phyloP scores from a whole-genome alignment of 1,140 invertebrate genomes.

The Idris sp. region DNA sequence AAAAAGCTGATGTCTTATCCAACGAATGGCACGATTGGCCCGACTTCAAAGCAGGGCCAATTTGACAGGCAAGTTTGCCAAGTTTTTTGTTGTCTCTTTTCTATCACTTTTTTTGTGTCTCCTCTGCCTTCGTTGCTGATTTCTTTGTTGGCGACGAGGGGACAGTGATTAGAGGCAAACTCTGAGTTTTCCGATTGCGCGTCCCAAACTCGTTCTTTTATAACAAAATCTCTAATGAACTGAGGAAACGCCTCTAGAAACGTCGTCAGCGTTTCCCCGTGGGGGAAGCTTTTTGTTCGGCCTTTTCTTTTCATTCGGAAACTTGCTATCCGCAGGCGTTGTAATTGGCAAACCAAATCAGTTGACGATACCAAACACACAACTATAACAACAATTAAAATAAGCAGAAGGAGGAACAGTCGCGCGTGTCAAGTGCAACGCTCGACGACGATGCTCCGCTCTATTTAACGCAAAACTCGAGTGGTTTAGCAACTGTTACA shows the following conservation, averaged over 20 bases:
- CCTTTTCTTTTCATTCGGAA: conserved; percentile 13
- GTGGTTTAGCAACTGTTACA: conserved; percentile 47
- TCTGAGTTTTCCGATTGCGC: conserved; percentile 55
- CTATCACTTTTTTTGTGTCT: no score
- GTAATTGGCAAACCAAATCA: conserved; percentile 59
- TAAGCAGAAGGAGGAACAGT: conserved; percentile 46
- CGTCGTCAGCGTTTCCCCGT: conserved; percentile 26
- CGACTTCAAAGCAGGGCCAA: conserved; percentile 15
- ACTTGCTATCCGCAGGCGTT: conserved; percentile 29
- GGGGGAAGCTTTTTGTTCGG: conserved; percentile 26
- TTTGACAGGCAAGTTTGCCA: conserved; percentile 15
- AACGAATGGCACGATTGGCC: conserved; percentile 1
- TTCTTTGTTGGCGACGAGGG: conserved; percentile 54
- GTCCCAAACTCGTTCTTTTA: conserved; percentile 41
- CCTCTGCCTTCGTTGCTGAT: conserved; percentile 1
- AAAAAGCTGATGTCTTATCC: neutral
- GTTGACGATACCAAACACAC: conserved; percentile 45
- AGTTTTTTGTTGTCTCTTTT: no score
- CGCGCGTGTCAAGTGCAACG: conserved; percentile 61
- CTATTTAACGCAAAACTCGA: conserved; percentile 58
- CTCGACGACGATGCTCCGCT: conserved; percentile 38
- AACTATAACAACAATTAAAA: conserved; percentile 54
- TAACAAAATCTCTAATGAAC: conserved; percentile 74
- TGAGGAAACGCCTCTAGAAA: conserved; percentile 61
- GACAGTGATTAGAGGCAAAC: conserved; percentile 69